Base-by-base conservation (phyloP, 2,888 invertebrate species). In the Lomographa bimaculata region DNA sequence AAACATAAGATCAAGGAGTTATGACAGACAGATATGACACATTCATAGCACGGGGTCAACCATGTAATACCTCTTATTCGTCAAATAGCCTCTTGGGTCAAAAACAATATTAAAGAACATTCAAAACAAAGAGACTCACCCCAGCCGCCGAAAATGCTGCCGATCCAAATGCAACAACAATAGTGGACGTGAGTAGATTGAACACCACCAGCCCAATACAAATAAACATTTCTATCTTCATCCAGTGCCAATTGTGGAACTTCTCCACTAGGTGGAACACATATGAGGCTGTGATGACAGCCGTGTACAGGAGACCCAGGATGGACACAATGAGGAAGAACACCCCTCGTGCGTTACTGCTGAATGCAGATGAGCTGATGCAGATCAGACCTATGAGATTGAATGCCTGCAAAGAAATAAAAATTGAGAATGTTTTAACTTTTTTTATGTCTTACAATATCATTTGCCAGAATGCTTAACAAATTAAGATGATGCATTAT, bases 191-290 rank as follows among this genome's bases (percentile, higher is more conserved):
- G 28, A 96, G 91, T 49, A 97, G 83, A 65, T 95, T 95, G 55
- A 95, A 90, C 26, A 93, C 81, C 3, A 93, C 89, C 92, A 95
- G 93, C 5, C 93, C 57, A 0, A 90, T 90, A 64, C 93, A 94
- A 61, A 91, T 94, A n/a, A 92, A 81, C 71, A 96, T 91, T 79
- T 97, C 96, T 51, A 95, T 92, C 74, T 94, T 94, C 43, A 96
- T 79, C 97, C 97, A 97, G 9, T 96, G 96, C 54, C 97, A 91
- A 67, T 92, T 93, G 66, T 93, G 93, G 60, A 94, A 92, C 64
- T 94, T 95, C 77, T 97, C 97, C 25, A 97, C 91, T 2, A 96
- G 81, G 69, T 97, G 97, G 76, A 96, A 95, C 28, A 96, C 66
- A 71, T 97, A 97, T 30, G 95, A 86, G 0, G 91, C 83, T 2